Evolutionary conservation across 1,140 invertebrate genomes (phyloP).

Genomic region (Drosophila cardini): DNA sequence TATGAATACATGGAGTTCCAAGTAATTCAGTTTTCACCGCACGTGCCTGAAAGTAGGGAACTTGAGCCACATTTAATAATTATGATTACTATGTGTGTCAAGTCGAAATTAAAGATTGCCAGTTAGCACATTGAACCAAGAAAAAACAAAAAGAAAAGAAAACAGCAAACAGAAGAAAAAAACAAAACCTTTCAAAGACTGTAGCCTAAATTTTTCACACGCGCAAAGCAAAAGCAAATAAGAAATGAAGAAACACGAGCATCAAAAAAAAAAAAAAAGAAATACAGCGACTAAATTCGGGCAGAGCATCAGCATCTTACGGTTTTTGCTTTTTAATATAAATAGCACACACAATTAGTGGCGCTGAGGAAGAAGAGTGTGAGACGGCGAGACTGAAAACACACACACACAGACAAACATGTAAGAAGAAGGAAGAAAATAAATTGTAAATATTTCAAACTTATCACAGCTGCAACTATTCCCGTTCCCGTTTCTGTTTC

Average conservation of each 20-base stretch:
- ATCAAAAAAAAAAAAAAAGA: not conserved
- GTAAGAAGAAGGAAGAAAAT: slow-evolving; percentile 23
- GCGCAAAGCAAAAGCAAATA: slow-evolving; percentile 53
- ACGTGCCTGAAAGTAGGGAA: slow-evolving; percentile 51
- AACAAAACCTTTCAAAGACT: slow-evolving; percentile 54
- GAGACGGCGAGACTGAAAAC: slow-evolving; percentile 11
- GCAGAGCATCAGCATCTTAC: slow-evolving; percentile 52
- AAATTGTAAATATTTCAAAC: slow-evolving; percentile 66
- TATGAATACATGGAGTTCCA: slow-evolving; percentile 19
- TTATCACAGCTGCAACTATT: slow-evolving; percentile 55
- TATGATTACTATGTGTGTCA: slow-evolving; percentile 74
- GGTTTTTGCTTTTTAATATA: slow-evolving; percentile 63
- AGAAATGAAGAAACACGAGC: slow-evolving; percentile 20
- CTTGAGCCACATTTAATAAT: slow-evolving; percentile 67
- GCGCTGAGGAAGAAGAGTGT: slow-evolving; percentile 49
- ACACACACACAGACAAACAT: not conserved
- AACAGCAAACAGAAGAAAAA: slow-evolving; percentile 21
- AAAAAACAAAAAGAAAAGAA: slow-evolving; percentile 26
- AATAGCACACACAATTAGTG: slow-evolving; percentile 75
- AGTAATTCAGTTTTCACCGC: slow-evolving; percentile 53
- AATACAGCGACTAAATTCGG: slow-evolving; percentile 47
- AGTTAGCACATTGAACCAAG: slow-evolving; percentile 69
- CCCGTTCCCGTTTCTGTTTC: slow-evolving; percentile 2
- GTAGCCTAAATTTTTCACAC: slow-evolving; percentile 78
- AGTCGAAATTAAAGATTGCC: slow-evolving; percentile 64